A percentile compares a stretch with the other conserved stretches of the same genome.
Evolutionary conservation across 2,888 invertebrate genomes (phyloP).

Genomic region (Apodemia duryi): DNA sequence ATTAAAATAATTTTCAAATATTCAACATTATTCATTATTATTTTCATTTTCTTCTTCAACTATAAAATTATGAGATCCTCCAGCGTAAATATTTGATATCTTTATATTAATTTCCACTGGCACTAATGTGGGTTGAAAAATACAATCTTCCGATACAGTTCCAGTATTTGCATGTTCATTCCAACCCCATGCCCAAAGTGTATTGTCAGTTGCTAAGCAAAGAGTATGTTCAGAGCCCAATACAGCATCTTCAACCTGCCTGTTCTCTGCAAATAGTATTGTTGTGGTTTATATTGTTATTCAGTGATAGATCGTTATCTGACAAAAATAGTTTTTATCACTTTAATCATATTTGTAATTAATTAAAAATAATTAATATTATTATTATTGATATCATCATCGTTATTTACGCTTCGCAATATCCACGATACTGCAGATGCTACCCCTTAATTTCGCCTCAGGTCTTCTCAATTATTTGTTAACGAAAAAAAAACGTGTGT

Average conservation of each 20-base stretch:
- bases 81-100: conserved; percentile 57
- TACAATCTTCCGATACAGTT: conserved; percentile 54
- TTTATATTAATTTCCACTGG: conserved; percentile 38
- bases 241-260: conserved; percentile 77
- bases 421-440: too few species aligned
- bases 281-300: neutral
- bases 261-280: conserved; percentile 54
- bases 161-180: conserved; percentile 94
- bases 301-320: neutral
- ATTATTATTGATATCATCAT: too few species aligned
- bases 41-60: conserved; percentile 38
- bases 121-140: conserved; percentile 53
- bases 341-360: too few species aligned
- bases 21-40: neutral
- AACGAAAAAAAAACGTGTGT: too few species aligned
- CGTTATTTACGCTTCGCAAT: too few species aligned
- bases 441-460: too few species aligned
- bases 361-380: too few species aligned
- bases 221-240: conserved; percentile 90
- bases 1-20: too few species aligned
- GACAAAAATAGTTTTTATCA: too few species aligned
- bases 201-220: conserved; percentile 81
- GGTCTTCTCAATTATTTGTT: too few species aligned
- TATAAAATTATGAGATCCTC: conserved; percentile 69
- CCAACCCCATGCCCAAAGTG: conserved; percentile 91